Evolutionary conservation across 2,888 invertebrate species (phyloP).

Genomic region (Diplolepis rosae): DNA sequence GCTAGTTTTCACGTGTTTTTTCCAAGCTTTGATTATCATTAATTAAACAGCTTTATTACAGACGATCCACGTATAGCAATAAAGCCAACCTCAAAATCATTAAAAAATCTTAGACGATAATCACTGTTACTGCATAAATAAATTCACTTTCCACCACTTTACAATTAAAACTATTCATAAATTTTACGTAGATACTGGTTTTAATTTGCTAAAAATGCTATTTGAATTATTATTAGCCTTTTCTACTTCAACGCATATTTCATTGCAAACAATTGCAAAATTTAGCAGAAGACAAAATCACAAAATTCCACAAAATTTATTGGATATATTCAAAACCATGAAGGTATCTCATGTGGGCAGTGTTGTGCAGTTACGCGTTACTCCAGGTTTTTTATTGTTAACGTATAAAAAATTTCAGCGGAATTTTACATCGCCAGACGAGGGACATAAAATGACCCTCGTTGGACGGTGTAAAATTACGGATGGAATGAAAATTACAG

Average conservation of each 20-base stretch:
- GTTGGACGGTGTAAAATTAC: too few species aligned
- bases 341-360: too few species aligned
- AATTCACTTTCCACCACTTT: background rate
- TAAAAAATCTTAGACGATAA: background rate
- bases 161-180: background rate
- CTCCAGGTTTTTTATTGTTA: too few species aligned
- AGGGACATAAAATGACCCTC: too few species aligned
- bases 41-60: background rate
- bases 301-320: too few species aligned
- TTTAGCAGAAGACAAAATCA: background rate
- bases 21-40: background rate
- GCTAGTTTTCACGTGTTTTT: too few species aligned
- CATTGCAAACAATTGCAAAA: too few species aligned
- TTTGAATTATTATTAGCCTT: background rate
- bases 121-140: background rate
- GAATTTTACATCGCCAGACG: too few species aligned
- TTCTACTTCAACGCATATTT: background rate
- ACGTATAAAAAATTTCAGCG: too few species aligned
- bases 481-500: too few species aligned
- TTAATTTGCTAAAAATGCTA: background rate
- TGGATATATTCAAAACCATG: too few species aligned
- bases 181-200: background rate
- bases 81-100: slow-evolving; percentile 1
- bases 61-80: background rate
- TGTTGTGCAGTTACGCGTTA: too few species aligned